Conservation (phyloP, 2,797 vertebrate genomes). For the Gastrophryne carolinensis region DNA sequence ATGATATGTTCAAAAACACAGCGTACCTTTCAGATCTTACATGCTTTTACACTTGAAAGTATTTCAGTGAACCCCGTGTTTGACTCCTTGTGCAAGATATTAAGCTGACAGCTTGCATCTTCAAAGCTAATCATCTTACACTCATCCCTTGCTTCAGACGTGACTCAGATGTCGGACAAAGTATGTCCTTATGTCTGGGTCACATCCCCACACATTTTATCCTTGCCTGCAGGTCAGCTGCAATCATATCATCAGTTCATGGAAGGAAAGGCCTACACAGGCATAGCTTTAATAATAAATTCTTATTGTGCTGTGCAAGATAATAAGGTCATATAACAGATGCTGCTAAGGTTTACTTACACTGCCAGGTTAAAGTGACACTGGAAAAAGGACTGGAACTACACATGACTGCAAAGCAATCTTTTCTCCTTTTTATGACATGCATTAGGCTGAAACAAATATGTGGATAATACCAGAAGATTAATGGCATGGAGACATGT, state of each 20-base stretch:
- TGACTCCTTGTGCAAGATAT: slow-evolving; percentile 31
- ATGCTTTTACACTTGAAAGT: slow-evolving; percentile 32
- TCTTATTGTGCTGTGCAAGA: slow-evolving; percentile 35
- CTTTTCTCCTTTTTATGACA: neutral
- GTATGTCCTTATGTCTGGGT: slow-evolving; percentile 50
- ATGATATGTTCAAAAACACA: neutral
- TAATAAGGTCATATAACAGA: slow-evolving; percentile 44
- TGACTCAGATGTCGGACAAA: slow-evolving; percentile 55
- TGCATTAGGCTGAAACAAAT: neutral
- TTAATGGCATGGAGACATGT: no score
- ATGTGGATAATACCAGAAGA: neutral
- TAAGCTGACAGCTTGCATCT: slow-evolving; percentile 49
- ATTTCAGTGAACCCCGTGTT: slow-evolving; percentile 34
- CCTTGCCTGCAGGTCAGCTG: slow-evolving; percentile 53
- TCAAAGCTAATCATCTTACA: slow-evolving; percentile 52
- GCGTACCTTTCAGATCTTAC: slow-evolving; percentile 24
- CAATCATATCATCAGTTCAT: slow-evolving; percentile 52
- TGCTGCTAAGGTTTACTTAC: slow-evolving; percentile 41
- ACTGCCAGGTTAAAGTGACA: slow-evolving; percentile 15
- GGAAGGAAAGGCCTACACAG: slow-evolving; percentile 16
- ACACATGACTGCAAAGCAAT: neutral
- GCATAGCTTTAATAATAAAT: slow-evolving; percentile 42
- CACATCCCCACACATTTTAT: slow-evolving; percentile 46
- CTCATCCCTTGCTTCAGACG: slow-evolving; percentile 48
- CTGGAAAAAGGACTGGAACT: slow-evolving; percentile 27